Evolutionary conservation across 2,888 invertebrate genomes (phyloP), one percentile per base, ranked within the genome.

Genomic region (Elysia crispata): DNA sequence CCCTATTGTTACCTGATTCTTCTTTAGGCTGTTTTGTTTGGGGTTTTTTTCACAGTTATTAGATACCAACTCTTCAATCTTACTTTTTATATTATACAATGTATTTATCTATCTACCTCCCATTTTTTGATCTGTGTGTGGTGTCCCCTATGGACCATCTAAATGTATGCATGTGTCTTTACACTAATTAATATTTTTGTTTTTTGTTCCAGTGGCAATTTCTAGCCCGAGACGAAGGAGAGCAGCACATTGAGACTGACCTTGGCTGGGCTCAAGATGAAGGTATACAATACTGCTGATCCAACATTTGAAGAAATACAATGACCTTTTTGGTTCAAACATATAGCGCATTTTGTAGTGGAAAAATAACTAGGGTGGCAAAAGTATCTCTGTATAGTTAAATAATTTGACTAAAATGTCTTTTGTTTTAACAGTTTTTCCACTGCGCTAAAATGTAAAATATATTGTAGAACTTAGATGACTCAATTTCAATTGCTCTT

Each of bases 241-340:
- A 91, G 81, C 73, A 77, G 25, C 77, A 87, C 23, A 79, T 87
- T 31, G 86, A 86, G 60, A 79, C 83, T 57, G 89, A 91, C 81
- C 78, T 85, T 57, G 88, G 88, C 23, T 92, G 91, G 91, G 77
- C 87, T 73, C 87, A 91, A 83, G 91, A 92, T 86, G 89, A 90
- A 86, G 91, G 91, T 91, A 84, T 79, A 60, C 33, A 18, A 72
- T n/a, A 28, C 1, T n/a, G 20, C 23, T n/a, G 6, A 67, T 67
- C 15, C 5, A 25, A 28, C 15, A 31, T 28, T n/a, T 41, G n/a
- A n/a, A 41, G 41, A 41, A 41, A 3, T 11, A 41, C 41, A 41
- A n/a, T n/a, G n/a, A n/a, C n/a, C n/a, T n/a, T n/a, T n/a, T n/a
- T n/a, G n/a, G n/a, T n/a, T n/a, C n/a, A n/a, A n/a, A n/a, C n/a